Evolutionary conservation across 2,797 vertebrate species (phyloP).

Genomic region (Periparus ater): DNA sequence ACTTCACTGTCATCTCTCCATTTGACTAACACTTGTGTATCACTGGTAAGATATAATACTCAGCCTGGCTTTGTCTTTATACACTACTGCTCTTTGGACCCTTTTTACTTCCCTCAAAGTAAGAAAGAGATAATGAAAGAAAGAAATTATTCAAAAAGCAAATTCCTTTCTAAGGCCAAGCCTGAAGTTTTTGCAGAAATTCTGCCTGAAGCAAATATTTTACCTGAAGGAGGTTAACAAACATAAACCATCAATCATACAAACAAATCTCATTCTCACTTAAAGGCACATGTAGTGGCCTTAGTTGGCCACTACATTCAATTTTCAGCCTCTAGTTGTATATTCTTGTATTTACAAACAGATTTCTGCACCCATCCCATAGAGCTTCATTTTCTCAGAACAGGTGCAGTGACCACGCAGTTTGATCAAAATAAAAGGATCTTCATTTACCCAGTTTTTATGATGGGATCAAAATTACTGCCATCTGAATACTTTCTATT

Average conservation of each 20-base stretch:
- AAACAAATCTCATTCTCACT: neutral
- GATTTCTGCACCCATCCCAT: neutral
- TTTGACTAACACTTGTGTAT: slow-evolving; percentile 58
- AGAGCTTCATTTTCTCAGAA: neutral
- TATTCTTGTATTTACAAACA: neutral
- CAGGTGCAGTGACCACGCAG: neutral
- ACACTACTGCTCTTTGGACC: neutral
- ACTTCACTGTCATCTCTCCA: slow-evolving; percentile 54
- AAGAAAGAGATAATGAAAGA: neutral
- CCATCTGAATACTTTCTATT: neutral
- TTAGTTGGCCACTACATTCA: neutral
- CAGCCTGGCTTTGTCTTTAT: slow-evolving; percentile 9
- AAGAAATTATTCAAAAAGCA: neutral
- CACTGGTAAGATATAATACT: neutral
- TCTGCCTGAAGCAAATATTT: neutral
- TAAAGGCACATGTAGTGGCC: neutral
- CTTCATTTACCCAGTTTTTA: neutral
- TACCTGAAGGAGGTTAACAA: neutral
- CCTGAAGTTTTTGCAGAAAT: neutral
- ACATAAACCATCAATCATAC: neutral
- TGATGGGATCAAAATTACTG: neutral
- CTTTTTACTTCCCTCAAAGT: neutral
- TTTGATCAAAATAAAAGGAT: neutral
- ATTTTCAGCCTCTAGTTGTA: neutral
- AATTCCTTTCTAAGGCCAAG: neutral